Percentiles rank a stretch among this genome's conserved stretches.
Conservation (phyloP, 2,113 vertebrate species). For the Gnathochromis pfefferi region DNA sequence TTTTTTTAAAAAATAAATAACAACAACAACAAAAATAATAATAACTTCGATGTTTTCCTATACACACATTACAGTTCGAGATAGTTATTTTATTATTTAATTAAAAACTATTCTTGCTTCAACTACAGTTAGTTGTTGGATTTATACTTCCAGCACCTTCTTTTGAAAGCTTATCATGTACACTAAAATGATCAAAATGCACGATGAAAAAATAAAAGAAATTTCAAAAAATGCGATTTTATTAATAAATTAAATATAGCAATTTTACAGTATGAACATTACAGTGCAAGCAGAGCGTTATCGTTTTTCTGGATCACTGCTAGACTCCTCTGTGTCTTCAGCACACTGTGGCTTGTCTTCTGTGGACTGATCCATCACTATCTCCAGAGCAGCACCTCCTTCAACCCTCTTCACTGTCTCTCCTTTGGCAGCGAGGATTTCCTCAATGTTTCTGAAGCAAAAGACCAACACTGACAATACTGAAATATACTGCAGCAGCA, state of each 20-base stretch:
- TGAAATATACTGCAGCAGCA: not conserved
- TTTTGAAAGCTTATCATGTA: not conserved
- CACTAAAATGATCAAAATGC: not conserved
- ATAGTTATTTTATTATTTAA: not conserved
- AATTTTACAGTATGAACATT: not conserved
- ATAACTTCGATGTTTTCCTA: not conserved
- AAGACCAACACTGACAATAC: not conserved
- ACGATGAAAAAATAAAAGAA: not conserved
- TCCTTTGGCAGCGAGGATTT: constrained; percentile 89
- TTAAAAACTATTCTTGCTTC: not conserved
- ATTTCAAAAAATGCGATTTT: not conserved
- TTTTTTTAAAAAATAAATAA: not conserved
- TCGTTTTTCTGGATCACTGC: constrained; percentile 13
- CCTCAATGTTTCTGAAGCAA: constrained; percentile 84
- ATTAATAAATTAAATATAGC: not conserved
- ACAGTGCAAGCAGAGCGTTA: not conserved
- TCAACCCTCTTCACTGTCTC: constrained; percentile 77
- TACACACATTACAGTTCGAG: not conserved
- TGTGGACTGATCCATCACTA: constrained; percentile 63
- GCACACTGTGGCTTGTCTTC: not conserved
- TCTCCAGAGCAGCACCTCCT: constrained; percentile 74
- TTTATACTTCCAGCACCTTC: not conserved
- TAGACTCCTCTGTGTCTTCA: constrained; percentile 1
- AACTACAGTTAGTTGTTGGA: not conserved
- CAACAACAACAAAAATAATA: not conserved